Evolutionary conservation across 2,113 vertebrate genomes (phyloP).

Genomic region (Catharus minimus): DNA sequence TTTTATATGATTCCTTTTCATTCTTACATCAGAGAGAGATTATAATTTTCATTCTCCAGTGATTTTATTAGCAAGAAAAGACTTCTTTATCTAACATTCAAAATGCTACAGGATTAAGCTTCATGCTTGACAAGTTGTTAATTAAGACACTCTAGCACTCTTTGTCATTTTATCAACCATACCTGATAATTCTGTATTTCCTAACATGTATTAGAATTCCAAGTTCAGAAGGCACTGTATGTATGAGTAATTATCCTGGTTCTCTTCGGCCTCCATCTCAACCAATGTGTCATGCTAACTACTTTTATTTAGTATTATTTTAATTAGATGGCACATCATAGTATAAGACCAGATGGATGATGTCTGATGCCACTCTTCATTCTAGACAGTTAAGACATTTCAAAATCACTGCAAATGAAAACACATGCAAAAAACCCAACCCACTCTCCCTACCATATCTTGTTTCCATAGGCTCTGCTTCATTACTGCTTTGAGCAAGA

Average conservation of each 20-base stretch:
- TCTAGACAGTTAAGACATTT: neutral
- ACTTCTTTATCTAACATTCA: neutral
- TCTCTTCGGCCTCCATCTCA: neutral
- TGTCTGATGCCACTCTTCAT: neutral
- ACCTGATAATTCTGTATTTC: neutral
- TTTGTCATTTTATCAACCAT: neutral
- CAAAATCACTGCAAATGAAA: neutral
- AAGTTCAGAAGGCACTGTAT: neutral
- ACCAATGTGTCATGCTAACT: fast-evolving
- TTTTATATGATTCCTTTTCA: neutral
- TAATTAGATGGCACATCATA: neutral
- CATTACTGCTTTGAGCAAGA: neutral
- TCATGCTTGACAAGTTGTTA: neutral
- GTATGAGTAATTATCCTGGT: neutral
- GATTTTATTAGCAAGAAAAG: neutral
- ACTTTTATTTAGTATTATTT: neutral
- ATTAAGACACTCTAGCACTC: neutral
- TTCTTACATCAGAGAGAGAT: neutral
- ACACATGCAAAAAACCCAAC: neutral
- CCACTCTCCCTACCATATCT: neutral
- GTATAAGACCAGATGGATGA: neutral
- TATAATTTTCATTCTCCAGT: neutral
- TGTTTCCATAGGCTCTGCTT: neutral
- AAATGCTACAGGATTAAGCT: neutral
- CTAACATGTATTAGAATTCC: neutral